Base-by-base conservation (phyloP, 2,888 invertebrate genomes). In the Andricus quercusramuli region DNA sequence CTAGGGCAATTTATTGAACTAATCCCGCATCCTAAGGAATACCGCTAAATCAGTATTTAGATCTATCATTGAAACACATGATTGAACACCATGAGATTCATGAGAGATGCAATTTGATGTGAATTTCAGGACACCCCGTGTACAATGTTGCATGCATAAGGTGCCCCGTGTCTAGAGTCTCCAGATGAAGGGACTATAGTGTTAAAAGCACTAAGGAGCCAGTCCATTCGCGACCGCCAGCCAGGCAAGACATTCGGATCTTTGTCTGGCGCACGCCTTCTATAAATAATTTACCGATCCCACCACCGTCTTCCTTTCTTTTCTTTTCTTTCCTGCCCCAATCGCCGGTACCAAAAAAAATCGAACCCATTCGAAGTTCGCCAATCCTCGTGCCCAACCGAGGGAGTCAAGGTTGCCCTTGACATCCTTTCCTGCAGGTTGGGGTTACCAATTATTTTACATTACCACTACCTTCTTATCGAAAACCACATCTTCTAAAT, bases 151-250 rank as follows among this genome's bases (percentile, higher is more conserved):
- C 83, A 82, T 83, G 84, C 83, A 84, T 87, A 85, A 86, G 85
- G 85, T 83, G 85, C 81, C 86, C 83, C 78, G 77, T 70, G 80
- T 79, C 87, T 88, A 87, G 86, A 88, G 87, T 88, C 88, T 83
- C 85, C 82, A 85, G 85, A 85, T 88, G 88, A 89, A 85, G 85
- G 83, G 85, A 83, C 85, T 88, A 85, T 84, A 86, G 86, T 86
- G 88, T 88, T 87, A 88, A 89, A 88, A 85, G 47, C 83, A 85
- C 83, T 80, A 82, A 84, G 86, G 81, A 89, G 87, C 88, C 90
- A 90, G 90, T 91, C 85, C 88, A 90, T 89, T 90, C 90, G 91
- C 90, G 91, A 87, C 90, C 89, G 90, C 87, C 90, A 91, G 82
- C 88, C 90, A 84, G 87, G 89, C 89, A 88, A 86, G 89, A 89